phyloP scores from a whole-genome alignment of 2,888 invertebrate genomes.

The Macrosiphum euphorbiae region DNA sequence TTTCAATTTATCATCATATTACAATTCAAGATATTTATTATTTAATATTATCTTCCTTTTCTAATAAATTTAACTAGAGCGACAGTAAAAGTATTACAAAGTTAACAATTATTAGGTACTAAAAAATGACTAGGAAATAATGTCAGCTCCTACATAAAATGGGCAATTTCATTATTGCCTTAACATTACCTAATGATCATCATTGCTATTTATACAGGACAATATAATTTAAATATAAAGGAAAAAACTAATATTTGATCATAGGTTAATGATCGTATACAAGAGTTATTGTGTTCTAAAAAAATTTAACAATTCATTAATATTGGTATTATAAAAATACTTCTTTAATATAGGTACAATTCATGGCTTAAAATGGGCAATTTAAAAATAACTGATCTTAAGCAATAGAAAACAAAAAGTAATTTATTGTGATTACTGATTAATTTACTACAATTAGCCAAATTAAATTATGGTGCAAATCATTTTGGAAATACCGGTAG shows the following conservation, averaged over 20 bases:
- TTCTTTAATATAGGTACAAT: not conserved
- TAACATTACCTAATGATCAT: not conserved
- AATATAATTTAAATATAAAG: not conserved
- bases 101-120: not conserved
- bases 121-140: not conserved
- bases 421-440: not conserved
- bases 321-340: not conserved
- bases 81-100: not conserved
- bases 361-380: not conserved
- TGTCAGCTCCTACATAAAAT: not conserved
- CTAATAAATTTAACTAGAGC: not conserved
- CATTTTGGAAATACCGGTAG: not conserved
- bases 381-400: not conserved
- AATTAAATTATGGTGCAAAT: not conserved
- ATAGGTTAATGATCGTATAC: not conserved
- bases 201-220: not conserved
- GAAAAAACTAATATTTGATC: not conserved
- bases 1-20: not conserved
- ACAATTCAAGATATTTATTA: not conserved
- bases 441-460: not conserved
- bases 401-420: not conserved
- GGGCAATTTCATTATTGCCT: not conserved
- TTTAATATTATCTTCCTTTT: not conserved
- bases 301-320: not conserved
- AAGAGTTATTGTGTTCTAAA: not conserved